Base-by-base conservation (phyloP, 2,797 vertebrate species). In the Betta splendens region DNA sequence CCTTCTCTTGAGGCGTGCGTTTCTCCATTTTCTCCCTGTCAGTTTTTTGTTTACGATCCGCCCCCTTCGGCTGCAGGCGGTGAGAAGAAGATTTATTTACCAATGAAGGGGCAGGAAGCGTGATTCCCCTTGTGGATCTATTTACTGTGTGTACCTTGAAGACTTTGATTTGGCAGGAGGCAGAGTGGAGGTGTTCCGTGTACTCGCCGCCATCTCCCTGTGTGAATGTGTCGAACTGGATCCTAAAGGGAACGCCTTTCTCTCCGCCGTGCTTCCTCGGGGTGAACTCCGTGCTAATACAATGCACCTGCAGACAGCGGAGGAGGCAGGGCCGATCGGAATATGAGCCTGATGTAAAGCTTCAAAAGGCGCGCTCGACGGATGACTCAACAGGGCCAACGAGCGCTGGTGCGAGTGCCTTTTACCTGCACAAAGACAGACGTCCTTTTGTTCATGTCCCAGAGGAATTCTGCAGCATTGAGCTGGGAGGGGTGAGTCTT, bases 131-230 rank as follows among this genome's bases (percentile, higher is more conserved):
- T 7, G 23, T 37, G 18, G 12, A n/a, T 49, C 22, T 18, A 16
- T 21, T 2, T 5, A 1, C 5, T 2, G 12, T 8, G 13, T 22
- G 9, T 51, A 98, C 96, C 94, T 99, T 99, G 84, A 99, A 99
- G 78, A 99, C 97, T 94, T 99, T 99, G 78, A 99, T 95, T 90
- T 99, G 97, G 92, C 97, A 98, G 81, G 96, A 98, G 69, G 97
- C 97, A 39, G 98, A 99, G 91, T 99, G 98, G 38, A 97, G 93
- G 84, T 98, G 97, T 75, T 99, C 97, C 0, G 94, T 93, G 79
- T 97, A 95, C 39, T 97, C 95, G 35, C 92, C 95, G 0, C 82
- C 77, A n/a, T 96, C 95, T 4, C 93, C 95, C 85, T 91, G 93
- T 78, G 93, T 90, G 64, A 97, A 97, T 0, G 96, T 98, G 81